phyloP scores from a whole-genome alignment of 2,797 vertebrate species.

The Mionectes olivaceus region DNA sequence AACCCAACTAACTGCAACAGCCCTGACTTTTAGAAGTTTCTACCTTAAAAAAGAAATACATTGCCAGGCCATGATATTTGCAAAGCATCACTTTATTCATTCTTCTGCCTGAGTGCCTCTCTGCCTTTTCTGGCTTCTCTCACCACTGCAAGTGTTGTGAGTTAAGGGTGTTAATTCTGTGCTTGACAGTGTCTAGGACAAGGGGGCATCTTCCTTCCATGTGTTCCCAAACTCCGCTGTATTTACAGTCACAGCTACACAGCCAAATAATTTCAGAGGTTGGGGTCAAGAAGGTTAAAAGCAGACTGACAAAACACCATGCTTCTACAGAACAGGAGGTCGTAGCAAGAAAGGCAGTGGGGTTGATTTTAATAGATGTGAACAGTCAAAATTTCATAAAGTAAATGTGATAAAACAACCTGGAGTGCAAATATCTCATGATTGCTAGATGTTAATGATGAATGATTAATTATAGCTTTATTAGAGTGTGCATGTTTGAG shows the following conservation, averaged over 20 bases:
- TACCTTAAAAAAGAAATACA: neutral
- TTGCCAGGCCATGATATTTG: neutral
- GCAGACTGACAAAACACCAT: neutral
- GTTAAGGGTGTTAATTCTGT: neutral
- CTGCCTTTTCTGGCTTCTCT: neutral
- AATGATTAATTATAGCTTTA: neutral
- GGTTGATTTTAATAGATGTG: neutral
- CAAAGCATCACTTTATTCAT: slow-evolving; percentile 31
- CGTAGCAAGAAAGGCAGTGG: neutral
- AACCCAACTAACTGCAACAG: neutral
- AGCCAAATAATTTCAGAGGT: neutral
- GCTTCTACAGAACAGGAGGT: neutral
- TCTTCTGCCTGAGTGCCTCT: neutral
- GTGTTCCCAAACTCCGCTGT: neutral
- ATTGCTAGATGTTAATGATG: neutral
- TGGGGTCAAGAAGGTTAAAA: neutral
- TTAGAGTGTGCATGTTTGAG: neutral
- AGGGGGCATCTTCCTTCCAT: neutral
- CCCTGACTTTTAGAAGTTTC: neutral
- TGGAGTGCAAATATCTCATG: neutral
- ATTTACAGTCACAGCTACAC: neutral
- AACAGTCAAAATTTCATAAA: slow-evolving; percentile 7
- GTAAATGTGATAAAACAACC: neutral
- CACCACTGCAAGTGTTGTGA: neutral
- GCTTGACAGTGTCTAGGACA: neutral